Evolutionary conservation across 2,797 vertebrate species (phyloP), one percentile per base, ranked within the genome.

Genomic region (Crocidura indochinensis): DNA sequence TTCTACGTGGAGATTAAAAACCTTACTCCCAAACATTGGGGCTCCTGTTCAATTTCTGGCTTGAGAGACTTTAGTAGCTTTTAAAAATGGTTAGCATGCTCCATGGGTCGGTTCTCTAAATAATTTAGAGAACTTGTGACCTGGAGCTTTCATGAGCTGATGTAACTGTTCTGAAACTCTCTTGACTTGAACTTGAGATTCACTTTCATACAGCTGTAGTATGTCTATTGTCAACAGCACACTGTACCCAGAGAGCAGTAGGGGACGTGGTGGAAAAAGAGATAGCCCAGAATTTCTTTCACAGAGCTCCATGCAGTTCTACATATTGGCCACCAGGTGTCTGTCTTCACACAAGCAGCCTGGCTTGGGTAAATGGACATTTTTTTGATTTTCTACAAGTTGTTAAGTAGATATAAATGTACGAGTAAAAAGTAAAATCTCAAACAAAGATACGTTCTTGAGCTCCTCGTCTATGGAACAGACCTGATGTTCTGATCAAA

Each of bases 21-120:
- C 46, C 84, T 95, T 86, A 93, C 91, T 95, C 93, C 91, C 95
- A 91, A 93, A 93, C 93, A 81, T 94, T 72, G 64, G 93, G 84
- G 22, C 93, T 97, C 92, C 94, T 95, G 95, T 90, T 96, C 95
- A 94, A 83, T 87, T 97, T 97, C 96, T 94, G 83, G 67, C 47
- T 71, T 82, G 88, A 92, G 76, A 88, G 89, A 92, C 96, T 97
- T 94, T 96, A 97, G 97, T 95, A 95, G 96, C 94, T 86, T 75
- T 82, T 69, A 94, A 96, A 95, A 95, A 95, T 91, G 95, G 96
- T 96, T 94, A 95, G 71, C 0, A 0, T 15, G 73, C 91, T 95
- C n/a, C 24, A 11, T 68, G 29, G 73, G 80, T 87, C 95, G 44
- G 2, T 91, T 97, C 95, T 97, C 93, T 88, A 91, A 81, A 24